These are phyloP conservation scores for Daboia siamensis DNA, from an alignment of 2,113 vertebrate species.

Conservation along the genomic window DNA sequence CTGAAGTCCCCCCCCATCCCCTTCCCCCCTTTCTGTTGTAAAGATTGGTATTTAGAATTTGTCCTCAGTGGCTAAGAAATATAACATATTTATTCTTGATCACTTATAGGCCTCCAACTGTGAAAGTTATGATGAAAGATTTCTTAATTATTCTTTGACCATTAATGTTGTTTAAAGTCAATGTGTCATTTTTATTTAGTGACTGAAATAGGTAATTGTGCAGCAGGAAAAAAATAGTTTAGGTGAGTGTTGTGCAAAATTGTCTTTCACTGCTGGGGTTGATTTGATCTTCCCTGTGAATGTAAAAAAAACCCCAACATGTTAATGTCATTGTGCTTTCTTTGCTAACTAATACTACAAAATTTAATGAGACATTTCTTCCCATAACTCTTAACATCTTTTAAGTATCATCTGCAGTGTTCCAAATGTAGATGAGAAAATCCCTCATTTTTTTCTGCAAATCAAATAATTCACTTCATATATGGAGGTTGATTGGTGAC, in stretches of 20 bases:
- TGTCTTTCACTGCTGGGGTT: constrained; percentile 60
- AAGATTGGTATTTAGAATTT: constrained; percentile 95
- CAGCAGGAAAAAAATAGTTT: constrained; percentile 63
- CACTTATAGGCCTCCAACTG: constrained; percentile 89
- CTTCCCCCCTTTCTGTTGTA: constrained; percentile 67
- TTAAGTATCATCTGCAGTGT: constrained; percentile 40
- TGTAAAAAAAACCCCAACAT: neutral
- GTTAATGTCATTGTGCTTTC: neutral
- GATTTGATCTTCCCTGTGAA: constrained; percentile 47
- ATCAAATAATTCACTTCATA: constrained; percentile 34
- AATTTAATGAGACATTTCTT: constrained; percentile 28
- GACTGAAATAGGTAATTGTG: constrained; percentile 66
- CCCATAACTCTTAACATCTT: constrained; percentile 43
- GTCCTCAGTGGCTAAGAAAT: constrained; percentile 90
- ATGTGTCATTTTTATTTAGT: constrained; percentile 80
- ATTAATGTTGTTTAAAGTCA: constrained; percentile 93
- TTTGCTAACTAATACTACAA: constrained; percentile 17
- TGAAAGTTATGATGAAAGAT: constrained; percentile 93
- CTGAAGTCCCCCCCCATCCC: constrained; percentile 76
- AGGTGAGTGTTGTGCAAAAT: constrained; percentile 59
- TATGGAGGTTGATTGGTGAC: constrained; percentile 33
- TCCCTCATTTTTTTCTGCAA: constrained; percentile 32
- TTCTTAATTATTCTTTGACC: constrained; percentile 92
- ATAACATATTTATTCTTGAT: constrained; percentile 94
- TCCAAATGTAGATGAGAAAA: neutral